Percentiles rank a stretch among this genome's conserved stretches.
Conservation (phyloP, 2,888 invertebrate species). For the Tridacna gigas region DNA sequence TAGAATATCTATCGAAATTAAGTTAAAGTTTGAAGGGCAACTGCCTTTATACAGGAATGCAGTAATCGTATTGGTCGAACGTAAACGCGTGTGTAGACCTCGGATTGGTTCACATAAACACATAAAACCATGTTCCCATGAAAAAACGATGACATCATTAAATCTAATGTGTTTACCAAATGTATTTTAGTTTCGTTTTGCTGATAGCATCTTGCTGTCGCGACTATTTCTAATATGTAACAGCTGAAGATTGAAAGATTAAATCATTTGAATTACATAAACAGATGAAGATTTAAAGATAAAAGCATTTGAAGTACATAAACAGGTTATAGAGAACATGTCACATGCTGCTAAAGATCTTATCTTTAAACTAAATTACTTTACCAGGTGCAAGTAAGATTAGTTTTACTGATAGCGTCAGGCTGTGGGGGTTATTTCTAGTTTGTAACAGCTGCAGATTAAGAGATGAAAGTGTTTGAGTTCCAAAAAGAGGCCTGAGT, state of each 20-base stretch:
- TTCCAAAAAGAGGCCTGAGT: no score
- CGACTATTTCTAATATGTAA: neutral
- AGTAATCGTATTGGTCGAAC: slow-evolving; percentile 6
- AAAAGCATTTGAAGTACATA: neutral
- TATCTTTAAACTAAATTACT: neutral
- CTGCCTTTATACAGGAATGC: neutral
- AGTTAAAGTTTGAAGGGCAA: neutral
- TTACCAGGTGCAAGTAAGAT: neutral
- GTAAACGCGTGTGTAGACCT: neutral
- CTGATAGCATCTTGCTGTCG: slow-evolving; percentile 1
- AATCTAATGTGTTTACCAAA: no score
- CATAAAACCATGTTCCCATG: slow-evolving; percentile 12
- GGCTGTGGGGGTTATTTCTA: neutral
- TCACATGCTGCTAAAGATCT: neutral
- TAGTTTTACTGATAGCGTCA: neutral
- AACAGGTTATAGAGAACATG: slow-evolving; percentile 5
- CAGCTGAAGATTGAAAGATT: no score
- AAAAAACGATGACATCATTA: neutral
- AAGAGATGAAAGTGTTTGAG: neutral
- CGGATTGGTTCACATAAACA: neutral
- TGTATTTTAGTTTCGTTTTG: neutral
- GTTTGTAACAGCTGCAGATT: slow-evolving; percentile 3
- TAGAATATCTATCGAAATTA: neutral
- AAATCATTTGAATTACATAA: neutral
- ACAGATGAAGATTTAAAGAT: no score